Conservation (phyloP, 2,888 invertebrate genomes). For the Ethmia dodecea region DNA sequence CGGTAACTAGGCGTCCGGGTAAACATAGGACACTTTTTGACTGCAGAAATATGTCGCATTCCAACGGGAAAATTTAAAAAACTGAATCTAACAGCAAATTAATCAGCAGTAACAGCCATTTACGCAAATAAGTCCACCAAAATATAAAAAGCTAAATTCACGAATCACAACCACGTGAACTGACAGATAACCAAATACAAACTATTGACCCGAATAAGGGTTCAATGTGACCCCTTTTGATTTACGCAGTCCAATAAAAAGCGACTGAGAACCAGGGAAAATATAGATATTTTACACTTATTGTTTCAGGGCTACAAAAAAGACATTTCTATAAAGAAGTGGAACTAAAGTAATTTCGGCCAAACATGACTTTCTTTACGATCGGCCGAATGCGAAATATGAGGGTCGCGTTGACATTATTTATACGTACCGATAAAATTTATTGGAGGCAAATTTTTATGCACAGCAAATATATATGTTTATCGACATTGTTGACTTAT, state of each 20-base stretch:
- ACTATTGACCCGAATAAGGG: slow-evolving; percentile 5
- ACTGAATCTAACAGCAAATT: too few relatives aligned
- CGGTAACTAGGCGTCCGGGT: too few relatives aligned
- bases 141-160: too few relatives aligned
- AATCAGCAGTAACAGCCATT: too few relatives aligned
- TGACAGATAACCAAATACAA: slow-evolving; percentile 5
- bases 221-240: slow-evolving; percentile 1
- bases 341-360: slow-evolving; percentile 33
- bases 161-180: background rate
- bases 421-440: slow-evolving; percentile 35
- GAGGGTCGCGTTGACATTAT: slow-evolving; percentile 39
- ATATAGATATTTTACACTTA: too few relatives aligned
- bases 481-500: slow-evolving; percentile 16
- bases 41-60: too few relatives aligned
- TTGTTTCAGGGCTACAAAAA: slow-evolving; percentile 16
- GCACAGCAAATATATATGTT: slow-evolving; percentile 13
- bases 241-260: slow-evolving; percentile 3
- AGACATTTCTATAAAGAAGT: slow-evolving; percentile 22
- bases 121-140: too few relatives aligned
- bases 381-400: slow-evolving; percentile 37
- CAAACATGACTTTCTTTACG: slow-evolving; percentile 34
- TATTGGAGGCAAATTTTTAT: slow-evolving; percentile 29
- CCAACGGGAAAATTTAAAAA: too few relatives aligned
- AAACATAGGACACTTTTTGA: too few relatives aligned
- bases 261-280: background rate